These are phyloP conservation scores for Esperia sulphurella DNA, from an alignment of 2,888 invertebrate species.

Conservation along the genomic window DNA sequence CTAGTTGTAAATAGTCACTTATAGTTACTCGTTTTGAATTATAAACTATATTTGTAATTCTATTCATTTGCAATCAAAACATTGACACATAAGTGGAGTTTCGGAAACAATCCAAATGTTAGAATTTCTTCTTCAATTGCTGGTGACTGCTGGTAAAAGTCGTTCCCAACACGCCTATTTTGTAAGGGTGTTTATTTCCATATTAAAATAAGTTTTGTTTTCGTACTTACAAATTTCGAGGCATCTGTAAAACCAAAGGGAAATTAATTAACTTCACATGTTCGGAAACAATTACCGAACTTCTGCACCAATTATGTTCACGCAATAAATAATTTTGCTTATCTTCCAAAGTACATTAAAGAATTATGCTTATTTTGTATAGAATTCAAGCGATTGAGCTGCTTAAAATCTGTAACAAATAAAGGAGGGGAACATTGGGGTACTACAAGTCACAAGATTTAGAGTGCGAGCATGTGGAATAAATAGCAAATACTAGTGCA, in stretches of 20 bases:
- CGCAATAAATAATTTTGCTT: slow-evolving; percentile 7
- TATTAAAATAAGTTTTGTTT: slow-evolving; percentile 2
- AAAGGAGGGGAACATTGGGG: too few relatives aligned
- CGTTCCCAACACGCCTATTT: neutral
- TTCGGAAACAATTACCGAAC: slow-evolving; percentile 30
- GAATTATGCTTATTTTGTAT: too few relatives aligned
- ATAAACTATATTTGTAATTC: too few relatives aligned
- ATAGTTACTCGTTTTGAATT: too few relatives aligned
- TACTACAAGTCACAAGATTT: too few relatives aligned
- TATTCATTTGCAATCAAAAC: too few relatives aligned
- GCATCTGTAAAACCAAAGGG: slow-evolving; percentile 20
- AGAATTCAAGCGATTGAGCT: too few relatives aligned
- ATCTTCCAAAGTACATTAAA: neutral
- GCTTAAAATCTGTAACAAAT: too few relatives aligned
- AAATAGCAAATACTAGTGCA: too few relatives aligned
- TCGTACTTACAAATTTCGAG: slow-evolving; percentile 1
- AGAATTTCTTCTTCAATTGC: neutral
- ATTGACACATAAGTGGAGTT: neutral
- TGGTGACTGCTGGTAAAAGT: neutral
- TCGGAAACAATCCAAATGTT: neutral
- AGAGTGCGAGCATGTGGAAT: too few relatives aligned
- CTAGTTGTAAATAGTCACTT: too few relatives aligned
- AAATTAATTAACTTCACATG: slow-evolving; percentile 33
- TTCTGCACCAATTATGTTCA: slow-evolving; percentile 22
- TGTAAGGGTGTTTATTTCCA: slow-evolving; percentile 1